Percentiles rank a stretch among this genome's conserved stretches.
phyloP scores from a whole-genome alignment of 2,888 invertebrate genomes.

The Ophion ellenae region DNA sequence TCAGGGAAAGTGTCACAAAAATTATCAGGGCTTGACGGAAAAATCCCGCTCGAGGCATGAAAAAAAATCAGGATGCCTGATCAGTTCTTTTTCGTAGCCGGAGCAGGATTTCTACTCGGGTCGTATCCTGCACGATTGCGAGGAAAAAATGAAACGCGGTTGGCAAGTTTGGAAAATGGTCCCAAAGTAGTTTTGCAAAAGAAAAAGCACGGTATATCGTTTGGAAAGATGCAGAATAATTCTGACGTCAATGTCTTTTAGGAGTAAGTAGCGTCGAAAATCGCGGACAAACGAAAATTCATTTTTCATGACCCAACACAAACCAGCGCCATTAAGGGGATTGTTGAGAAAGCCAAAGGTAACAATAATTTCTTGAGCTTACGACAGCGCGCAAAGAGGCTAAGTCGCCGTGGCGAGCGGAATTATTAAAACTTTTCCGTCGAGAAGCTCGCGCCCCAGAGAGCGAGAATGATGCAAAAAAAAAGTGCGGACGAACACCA shows the following conservation, averaged over 20 bases:
- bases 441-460: slow-evolving; percentile 22
- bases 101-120: too few relatives aligned
- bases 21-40: too few relatives aligned
- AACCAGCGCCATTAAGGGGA: slow-evolving; percentile 5
- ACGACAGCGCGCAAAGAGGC: slow-evolving; percentile 6
- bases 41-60: too few relatives aligned
- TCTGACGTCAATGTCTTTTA: background rate
- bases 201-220: background rate
- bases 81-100: too few relatives aligned
- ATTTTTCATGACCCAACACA: background rate
- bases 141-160: background rate
- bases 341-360: slow-evolving; percentile 53
- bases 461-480: background rate
- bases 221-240: background rate
- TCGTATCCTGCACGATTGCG: background rate
- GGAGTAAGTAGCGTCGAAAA: background rate
- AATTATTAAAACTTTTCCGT: slow-evolving; percentile 68
- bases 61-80: too few relatives aligned
- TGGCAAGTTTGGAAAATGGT: background rate
- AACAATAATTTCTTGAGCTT: slow-evolving; percentile 41
- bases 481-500: slow-evolving; percentile 15
- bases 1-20: too few relatives aligned
- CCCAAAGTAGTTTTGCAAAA: background rate
- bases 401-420: slow-evolving; percentile 37
- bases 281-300: background rate